Evolutionary conservation across 2,797 vertebrate species (phyloP).

Genomic region (Enteromius viviparus): DNA sequence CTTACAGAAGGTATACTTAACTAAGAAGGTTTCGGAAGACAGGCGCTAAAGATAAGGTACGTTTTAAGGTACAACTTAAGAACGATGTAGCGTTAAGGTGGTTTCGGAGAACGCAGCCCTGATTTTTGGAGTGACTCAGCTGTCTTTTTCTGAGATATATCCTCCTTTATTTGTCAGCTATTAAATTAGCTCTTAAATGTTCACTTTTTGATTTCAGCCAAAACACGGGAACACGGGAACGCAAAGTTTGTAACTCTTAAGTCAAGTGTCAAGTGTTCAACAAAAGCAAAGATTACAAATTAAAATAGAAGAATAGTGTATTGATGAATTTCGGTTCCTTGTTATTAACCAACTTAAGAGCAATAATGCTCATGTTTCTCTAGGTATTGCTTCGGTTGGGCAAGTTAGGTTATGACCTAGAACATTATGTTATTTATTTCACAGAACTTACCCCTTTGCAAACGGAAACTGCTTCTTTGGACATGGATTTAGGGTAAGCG

Average conservation of each 20-base stretch:
- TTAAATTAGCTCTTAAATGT: not conserved
- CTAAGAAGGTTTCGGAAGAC: too few species aligned
- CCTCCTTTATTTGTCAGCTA: not conserved
- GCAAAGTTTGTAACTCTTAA: not conserved
- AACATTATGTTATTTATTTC: slow-evolving; percentile 1
- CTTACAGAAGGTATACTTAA: too few species aligned
- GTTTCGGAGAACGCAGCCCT: too few species aligned
- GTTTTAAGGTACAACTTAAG: too few species aligned
- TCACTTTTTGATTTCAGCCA: not conserved
- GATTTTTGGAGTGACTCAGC: not conserved
- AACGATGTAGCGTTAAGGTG: too few species aligned
- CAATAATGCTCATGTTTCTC: not conserved
- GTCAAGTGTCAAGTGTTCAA: not conserved
- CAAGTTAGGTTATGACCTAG: not conserved
- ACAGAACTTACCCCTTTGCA: slow-evolving; percentile 90
- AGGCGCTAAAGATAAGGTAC: too few species aligned
- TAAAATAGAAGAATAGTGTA: not conserved
- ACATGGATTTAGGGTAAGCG: slow-evolving; percentile 92
- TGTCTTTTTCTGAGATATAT: slow-evolving; percentile 7
- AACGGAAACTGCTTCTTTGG: slow-evolving; percentile 95
- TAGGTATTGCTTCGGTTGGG: not conserved
- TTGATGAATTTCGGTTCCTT: not conserved
- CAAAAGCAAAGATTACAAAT: not conserved
- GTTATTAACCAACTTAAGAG: not conserved
- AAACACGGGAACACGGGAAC: too few species aligned